Base-by-base conservation (phyloP, 2,113 vertebrate genomes). In the Saguinus imperator region DNA sequence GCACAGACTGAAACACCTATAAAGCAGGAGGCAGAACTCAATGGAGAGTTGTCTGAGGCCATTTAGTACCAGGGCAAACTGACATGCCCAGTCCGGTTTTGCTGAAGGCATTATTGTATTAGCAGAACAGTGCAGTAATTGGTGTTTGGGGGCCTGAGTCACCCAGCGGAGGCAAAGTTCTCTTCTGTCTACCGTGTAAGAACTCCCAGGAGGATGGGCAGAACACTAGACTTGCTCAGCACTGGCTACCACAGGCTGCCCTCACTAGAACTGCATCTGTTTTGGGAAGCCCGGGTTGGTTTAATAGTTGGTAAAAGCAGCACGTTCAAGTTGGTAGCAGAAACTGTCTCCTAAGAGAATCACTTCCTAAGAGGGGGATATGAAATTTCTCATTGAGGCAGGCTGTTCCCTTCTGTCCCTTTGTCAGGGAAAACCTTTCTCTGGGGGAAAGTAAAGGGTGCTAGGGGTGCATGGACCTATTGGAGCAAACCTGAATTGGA, bases 211-310 rank as follows among this genome's bases (percentile, higher is more conserved):
- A 40, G 11, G 5, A 9, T 0, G 3, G n/a, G 45, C 23, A 40
- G 20, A 73, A 37, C 3, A 3, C 68, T n/a, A 18, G 18, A 50
- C 48, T 90, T 66, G 5, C 3, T 0, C 48, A 58, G 77, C 3
- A 1, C 32, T 0, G 0, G 29, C 17, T 7, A 2, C 40, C 48
- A 40, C 48, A 75, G 77, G 61, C 86, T 37, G 91, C 43, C 50
- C 91, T 57, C 17, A 40, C 80, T 21, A 48, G 20, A 80, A 17
- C 32, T 0, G 0, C 0, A 18, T 37, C 72, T 72, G 66, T 4
- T 82, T 97, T 73, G 43, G 72, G 89, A 97, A 97, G 66, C 81
- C 40, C 11, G n/a, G 73, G 21, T 80, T 61, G 52, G 27, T 43
- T 89, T 76, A 50, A 55, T 43, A 55, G n/a, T 40, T 70, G 43